Conservation (phyloP, 2,888 invertebrate genomes). For the Agrochola macilenta region DNA sequence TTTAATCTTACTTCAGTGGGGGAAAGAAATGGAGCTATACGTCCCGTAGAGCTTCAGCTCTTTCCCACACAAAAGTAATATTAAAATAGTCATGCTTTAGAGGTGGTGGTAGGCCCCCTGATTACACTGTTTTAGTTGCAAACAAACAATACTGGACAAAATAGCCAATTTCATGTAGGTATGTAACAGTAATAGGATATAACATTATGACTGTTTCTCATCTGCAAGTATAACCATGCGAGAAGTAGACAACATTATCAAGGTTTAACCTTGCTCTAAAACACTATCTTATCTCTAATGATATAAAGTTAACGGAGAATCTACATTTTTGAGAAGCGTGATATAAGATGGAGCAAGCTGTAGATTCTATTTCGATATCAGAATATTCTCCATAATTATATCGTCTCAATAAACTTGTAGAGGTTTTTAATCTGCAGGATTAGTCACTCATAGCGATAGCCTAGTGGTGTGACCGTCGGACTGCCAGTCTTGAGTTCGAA, state of each 20-base stretch:
- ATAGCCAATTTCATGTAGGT: background rate
- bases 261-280: constrained; percentile 71
- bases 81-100: no score
- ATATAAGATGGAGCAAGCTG: background rate
- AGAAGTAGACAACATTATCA: constrained; percentile 49
- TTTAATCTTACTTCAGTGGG: no score
- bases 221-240: background rate
- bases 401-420: background rate
- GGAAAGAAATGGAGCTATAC: no score
- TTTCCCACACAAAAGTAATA: no score
- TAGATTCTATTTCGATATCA: no score
- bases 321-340: constrained; percentile 33
- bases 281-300: constrained; percentile 67
- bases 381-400: background rate
- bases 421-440: background rate
- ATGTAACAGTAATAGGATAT: background rate
- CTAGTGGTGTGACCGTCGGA: no score
- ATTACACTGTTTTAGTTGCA: background rate
- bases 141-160: background rate
- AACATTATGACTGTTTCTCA: background rate
- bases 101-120: no score
- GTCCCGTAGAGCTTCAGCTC: no score
- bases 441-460: background rate
- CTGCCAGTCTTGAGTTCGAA: no score
- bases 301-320: constrained; percentile 62